These are phyloP conservation scores for Caenorhabditis plicata DNA, from an alignment of 2,888 invertebrate genomes.

Conservation along the genomic window DNA sequence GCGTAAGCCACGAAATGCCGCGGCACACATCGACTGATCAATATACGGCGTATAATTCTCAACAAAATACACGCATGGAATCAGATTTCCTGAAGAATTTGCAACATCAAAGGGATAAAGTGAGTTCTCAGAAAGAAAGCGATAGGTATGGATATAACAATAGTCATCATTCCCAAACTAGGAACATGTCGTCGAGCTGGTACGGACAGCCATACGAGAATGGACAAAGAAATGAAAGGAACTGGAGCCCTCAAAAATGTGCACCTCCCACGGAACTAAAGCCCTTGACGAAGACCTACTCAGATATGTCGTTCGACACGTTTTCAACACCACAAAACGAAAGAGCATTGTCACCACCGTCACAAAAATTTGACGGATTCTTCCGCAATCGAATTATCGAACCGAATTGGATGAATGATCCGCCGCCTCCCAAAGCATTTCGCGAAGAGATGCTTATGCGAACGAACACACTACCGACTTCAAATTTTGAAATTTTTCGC, in stretches of 20 bases:
- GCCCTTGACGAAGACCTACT: slow-evolving; percentile 21
- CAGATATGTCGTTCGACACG: slow-evolving; percentile 21
- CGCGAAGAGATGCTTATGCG: slow-evolving; percentile 25
- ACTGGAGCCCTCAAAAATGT: neutral
- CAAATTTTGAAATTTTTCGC: slow-evolving; percentile 22
- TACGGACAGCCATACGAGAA: slow-evolving; percentile 12
- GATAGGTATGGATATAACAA: too few relatives aligned
- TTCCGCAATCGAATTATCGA: slow-evolving; percentile 25
- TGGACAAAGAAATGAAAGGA: neutral
- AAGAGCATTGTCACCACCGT: neutral
- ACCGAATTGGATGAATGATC: slow-evolving; percentile 41
- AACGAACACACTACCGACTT: slow-evolving; percentile 5
- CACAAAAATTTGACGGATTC: slow-evolving; percentile 25
- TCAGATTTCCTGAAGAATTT: slow-evolving; percentile 39
- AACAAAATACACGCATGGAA: slow-evolving; percentile 6
- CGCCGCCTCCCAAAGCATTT: slow-evolving; percentile 39
- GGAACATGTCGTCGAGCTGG: slow-evolving; percentile 31
- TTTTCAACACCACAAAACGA: slow-evolving; percentile 2
- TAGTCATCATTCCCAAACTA: too few relatives aligned
- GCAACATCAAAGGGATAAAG: slow-evolving; percentile 37
- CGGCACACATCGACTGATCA: too few relatives aligned
- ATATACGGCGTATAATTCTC: too few relatives aligned
- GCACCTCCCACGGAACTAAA: slow-evolving; percentile 13
- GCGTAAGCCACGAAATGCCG: slow-evolving; percentile 10
- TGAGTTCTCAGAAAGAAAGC: neutral